A percentile compares a stretch with the other conserved stretches of the same genome.
Conservation (phyloP, 2,888 invertebrate genomes). For the Acronicta leporina region DNA sequence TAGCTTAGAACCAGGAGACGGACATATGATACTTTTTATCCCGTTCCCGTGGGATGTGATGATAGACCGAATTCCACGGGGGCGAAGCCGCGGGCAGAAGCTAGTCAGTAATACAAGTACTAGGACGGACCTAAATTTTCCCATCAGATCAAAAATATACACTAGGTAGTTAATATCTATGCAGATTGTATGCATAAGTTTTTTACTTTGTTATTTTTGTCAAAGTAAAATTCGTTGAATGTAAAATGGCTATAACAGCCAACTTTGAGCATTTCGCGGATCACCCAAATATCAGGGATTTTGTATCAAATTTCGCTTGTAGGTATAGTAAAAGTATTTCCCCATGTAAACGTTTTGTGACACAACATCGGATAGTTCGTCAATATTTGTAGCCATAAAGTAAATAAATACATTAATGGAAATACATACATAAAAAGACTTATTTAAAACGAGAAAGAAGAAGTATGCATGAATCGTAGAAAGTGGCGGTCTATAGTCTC, state of each 20-base stretch:
- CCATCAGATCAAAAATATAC: neutral
- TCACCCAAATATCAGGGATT: slow-evolving; percentile 25
- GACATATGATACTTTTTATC: too few relatives aligned
- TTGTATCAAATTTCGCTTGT: slow-evolving; percentile 24
- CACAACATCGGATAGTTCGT: slow-evolving; percentile 3
- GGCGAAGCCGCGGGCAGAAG: too few relatives aligned
- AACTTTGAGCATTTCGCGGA: slow-evolving; percentile 3
- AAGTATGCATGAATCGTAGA: too few relatives aligned
- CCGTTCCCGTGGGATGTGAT: too few relatives aligned
- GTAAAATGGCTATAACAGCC: slow-evolving; percentile 22
- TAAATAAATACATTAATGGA: too few relatives aligned
- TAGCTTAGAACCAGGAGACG: too few relatives aligned
- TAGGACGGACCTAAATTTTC: neutral
- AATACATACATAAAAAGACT: too few relatives aligned
- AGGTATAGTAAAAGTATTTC: slow-evolving; percentile 5
- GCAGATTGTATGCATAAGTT: neutral
- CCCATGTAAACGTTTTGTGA: slow-evolving; percentile 5
- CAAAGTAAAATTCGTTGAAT: neutral
- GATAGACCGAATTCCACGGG: too few relatives aligned
- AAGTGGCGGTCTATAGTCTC: too few relatives aligned
- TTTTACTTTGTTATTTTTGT: neutral
- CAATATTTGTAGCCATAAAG: too few relatives aligned
- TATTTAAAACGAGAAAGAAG: too few relatives aligned
- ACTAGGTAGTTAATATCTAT: neutral
- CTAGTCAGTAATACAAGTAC: too few relatives aligned